These are phyloP conservation scores for Hirudinaria manillensis DNA, from an alignment of 2,888 invertebrate species.

Conservation along the genomic window DNA sequence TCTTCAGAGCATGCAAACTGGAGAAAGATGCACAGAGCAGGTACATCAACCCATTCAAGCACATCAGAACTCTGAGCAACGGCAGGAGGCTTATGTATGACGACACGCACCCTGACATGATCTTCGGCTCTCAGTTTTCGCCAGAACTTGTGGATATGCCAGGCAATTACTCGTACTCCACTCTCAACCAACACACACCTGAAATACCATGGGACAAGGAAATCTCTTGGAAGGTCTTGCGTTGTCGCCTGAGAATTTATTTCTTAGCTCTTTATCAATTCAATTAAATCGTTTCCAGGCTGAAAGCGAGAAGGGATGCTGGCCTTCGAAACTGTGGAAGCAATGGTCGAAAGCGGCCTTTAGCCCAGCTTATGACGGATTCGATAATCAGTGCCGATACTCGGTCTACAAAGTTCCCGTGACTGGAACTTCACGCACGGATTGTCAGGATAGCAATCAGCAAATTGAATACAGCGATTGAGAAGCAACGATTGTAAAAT, in stretches of 20 bases:
- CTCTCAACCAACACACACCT: slow-evolving; percentile 36
- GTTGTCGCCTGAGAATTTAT: neutral
- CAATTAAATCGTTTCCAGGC: slow-evolving; percentile 18
- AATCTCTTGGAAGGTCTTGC: slow-evolving; percentile 39
- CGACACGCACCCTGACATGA: slow-evolving; percentile 40
- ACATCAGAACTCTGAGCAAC: slow-evolving; percentile 33
- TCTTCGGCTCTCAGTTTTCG: slow-evolving; percentile 40
- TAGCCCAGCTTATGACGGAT: slow-evolving; percentile 39
- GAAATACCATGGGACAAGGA: slow-evolving; percentile 39
- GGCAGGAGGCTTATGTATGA: slow-evolving; percentile 41
- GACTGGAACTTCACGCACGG: too few relatives aligned
- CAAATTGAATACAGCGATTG: too few relatives aligned
- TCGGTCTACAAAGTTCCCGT: slow-evolving; percentile 38
- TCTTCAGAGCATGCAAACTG: neutral
- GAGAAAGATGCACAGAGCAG: slow-evolving; percentile 26
- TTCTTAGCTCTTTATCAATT: neutral
- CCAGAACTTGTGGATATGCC: slow-evolving; percentile 40
- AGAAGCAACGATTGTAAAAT: too few relatives aligned
- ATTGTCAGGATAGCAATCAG: too few relatives aligned
- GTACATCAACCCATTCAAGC: slow-evolving; percentile 40
- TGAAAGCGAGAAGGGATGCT: slow-evolving; percentile 39
- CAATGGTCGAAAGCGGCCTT: slow-evolving; percentile 37
- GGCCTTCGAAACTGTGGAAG: slow-evolving; percentile 42
- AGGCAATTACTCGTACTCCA: slow-evolving; percentile 40
- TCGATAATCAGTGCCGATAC: slow-evolving; percentile 40